Conservation (phyloP, 2,797 vertebrate species). For the Rhinichthys osculus region DNA sequence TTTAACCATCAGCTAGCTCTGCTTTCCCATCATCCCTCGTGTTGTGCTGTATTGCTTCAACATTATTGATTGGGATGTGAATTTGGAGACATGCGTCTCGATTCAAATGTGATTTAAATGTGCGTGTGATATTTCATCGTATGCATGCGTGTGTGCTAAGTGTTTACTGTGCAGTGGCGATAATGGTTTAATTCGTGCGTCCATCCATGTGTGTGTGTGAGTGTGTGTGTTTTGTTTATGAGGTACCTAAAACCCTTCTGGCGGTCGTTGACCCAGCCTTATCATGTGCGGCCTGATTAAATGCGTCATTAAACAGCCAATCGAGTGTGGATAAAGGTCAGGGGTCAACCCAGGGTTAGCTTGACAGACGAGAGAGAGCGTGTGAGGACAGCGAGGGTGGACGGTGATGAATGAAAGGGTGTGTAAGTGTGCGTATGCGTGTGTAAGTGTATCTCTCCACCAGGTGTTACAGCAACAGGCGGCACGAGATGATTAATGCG, state of each 20-base stretch:
- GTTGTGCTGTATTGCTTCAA: constrained; percentile 57
- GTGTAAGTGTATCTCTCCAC: constrained; percentile 31
- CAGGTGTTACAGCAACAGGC: constrained; percentile 46
- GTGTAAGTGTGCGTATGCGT: constrained; percentile 38
- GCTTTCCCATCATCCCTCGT: constrained; percentile 61
- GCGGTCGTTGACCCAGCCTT: constrained; percentile 38
- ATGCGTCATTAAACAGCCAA: constrained; percentile 52
- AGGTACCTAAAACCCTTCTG: constrained; percentile 24
- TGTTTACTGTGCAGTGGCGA: neutral
- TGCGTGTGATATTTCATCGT: constrained; percentile 25
- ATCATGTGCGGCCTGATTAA: constrained; percentile 52
- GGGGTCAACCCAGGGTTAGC: constrained; percentile 38
- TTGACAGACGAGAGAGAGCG: neutral
- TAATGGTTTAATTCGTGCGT: neutral
- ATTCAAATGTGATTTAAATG: constrained; percentile 40
- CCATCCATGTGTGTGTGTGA: constrained; percentile 4
- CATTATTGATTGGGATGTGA: constrained; percentile 56
- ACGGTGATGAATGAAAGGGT: constrained; percentile 34
- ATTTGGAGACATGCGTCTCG: constrained; percentile 37
- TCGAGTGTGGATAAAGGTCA: constrained; percentile 38
- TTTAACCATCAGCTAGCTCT: constrained; percentile 60
- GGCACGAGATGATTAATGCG: constrained; percentile 36
- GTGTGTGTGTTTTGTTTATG: constrained; percentile 26
- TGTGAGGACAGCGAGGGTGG: constrained; percentile 23
- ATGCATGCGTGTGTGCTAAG: constrained; percentile 1